Percentiles rank a stretch among this genome's conserved stretches.
Evolutionary conservation across 2,888 invertebrate genomes (phyloP).

Genomic region (Drosophila leonis): DNA sequence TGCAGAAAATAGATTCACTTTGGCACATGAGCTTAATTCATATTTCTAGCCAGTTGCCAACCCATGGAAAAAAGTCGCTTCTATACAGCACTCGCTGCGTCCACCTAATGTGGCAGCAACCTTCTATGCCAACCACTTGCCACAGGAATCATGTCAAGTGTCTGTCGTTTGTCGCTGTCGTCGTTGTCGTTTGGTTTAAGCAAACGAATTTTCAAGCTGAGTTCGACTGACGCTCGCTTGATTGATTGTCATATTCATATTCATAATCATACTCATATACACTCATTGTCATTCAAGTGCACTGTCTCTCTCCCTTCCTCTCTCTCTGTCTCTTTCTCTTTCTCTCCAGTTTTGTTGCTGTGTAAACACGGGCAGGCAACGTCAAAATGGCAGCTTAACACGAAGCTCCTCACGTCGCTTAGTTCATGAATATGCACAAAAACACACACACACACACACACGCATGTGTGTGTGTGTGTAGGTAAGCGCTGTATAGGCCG

Average conservation of each 20-base stretch:
- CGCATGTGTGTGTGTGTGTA: not conserved
- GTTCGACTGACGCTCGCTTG: constrained; percentile 62
- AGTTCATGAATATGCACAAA: constrained; percentile 75
- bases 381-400: constrained; percentile 77
- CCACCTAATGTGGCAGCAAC: constrained; percentile 10
- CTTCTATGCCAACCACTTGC: constrained; percentile 36
- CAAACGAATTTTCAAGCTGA: constrained; percentile 48
- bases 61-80: not conserved
- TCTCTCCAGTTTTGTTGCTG: constrained; percentile 17
- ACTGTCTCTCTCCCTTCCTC: constrained; percentile 4
- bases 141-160: constrained; percentile 59
- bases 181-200: constrained; percentile 29
- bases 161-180: constrained; percentile 30
- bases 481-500: constrained; percentile 9
- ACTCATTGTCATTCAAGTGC: constrained; percentile 62
- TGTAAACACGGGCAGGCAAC: constrained; percentile 65
- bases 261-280: constrained; percentile 56
- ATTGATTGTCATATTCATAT: constrained; percentile 74
- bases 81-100: not conserved
- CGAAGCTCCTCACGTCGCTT: constrained; percentile 64
- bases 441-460: constrained; percentile 41
- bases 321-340: not conserved
- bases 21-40: constrained; percentile 39
- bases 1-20: not conserved
- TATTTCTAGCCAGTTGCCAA: not conserved